Base-by-base conservation (phyloP, 2,888 invertebrate genomes). In the Drosophila diplacantha region DNA sequence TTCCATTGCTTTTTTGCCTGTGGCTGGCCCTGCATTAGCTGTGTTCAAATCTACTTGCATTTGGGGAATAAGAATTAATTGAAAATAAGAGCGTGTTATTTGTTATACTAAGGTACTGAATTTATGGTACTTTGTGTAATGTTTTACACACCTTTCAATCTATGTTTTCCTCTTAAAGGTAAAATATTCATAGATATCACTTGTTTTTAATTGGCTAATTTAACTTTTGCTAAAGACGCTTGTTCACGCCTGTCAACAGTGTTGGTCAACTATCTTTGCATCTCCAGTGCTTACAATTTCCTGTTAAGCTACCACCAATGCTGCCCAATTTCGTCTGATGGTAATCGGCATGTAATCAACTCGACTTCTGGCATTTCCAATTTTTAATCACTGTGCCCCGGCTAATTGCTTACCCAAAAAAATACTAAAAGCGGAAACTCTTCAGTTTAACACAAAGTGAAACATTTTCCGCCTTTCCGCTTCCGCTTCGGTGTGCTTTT, bases 391-490 rank as follows among this genome's bases (percentile, higher is more conserved):
- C 52, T 49, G 24, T 53, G 49, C 34, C 47, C 16, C 55, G 58
- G 67, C 73, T 77, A 80, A 80, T 76, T 76, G 74, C 80, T 69
- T 56, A 60, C 34, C 69, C 58, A 38, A 57, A 59, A 43, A 41
- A 24, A 24, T 66, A 35, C 47, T 22, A 38, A 59, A 56, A 69
- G 71, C 78, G 75, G 73, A 80, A 76, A 69, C 73, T 63, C 53
- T 61, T 60, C 54, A 62, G 63, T 47, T 64, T 47, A 22, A 56
- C 56, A 50, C 52, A 67, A 75, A 73, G 78, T 75, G 73, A 81
- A 77, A 69, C 72, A 73, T 77, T 80, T 73, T 71, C 60, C 59
- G 72, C 57, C 37, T 58, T 62, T 53, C 46, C 60, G 51, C 16
- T 62, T 53, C 46, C 60, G 51, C 16, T 37, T 12, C 11, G 16